Percentiles rank a stretch among this genome's conserved stretches.
phyloP scores from a whole-genome alignment of 1,140 invertebrate species.

The Calephelis nemesis region DNA sequence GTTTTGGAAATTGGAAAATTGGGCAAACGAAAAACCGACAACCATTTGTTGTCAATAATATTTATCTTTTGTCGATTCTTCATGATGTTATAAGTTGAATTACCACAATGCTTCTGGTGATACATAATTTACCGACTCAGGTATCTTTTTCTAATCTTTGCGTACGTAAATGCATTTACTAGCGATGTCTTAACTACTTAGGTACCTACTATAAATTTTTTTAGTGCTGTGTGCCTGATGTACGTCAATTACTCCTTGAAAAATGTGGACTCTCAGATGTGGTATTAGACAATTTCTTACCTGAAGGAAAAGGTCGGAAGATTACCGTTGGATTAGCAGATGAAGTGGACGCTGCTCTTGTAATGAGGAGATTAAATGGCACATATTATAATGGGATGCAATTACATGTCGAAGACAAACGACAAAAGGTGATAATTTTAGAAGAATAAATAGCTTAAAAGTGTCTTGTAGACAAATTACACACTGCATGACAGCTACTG shows the following conservation, averaged over 20 bases:
- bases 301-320: background rate
- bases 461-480: no score
- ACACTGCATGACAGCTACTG: no score
- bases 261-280: background rate
- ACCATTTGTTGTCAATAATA: no score
- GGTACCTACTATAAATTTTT: background rate
- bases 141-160: background rate
- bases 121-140: slow-evolving; percentile 5
- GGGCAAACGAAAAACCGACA: no score
- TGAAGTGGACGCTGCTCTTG: background rate
- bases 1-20: no score
- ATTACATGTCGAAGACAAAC: slow-evolving; percentile 2
- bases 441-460: no score
- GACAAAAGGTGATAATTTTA: background rate
- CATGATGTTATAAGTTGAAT: background rate
- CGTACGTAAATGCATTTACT: background rate
- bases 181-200: no score
- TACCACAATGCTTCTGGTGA: background rate
- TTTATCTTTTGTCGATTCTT: no score
- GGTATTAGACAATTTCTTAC: background rate
- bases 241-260: background rate
- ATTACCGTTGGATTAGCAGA: slow-evolving; percentile 5
- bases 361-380: slow-evolving; percentile 5
- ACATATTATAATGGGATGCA: slow-evolving; percentile 1
- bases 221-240: background rate